Percentiles rank a stretch among this genome's conserved stretches.
Conservation (phyloP, 2,113 vertebrate genomes). For the Dermatemys mawii region DNA sequence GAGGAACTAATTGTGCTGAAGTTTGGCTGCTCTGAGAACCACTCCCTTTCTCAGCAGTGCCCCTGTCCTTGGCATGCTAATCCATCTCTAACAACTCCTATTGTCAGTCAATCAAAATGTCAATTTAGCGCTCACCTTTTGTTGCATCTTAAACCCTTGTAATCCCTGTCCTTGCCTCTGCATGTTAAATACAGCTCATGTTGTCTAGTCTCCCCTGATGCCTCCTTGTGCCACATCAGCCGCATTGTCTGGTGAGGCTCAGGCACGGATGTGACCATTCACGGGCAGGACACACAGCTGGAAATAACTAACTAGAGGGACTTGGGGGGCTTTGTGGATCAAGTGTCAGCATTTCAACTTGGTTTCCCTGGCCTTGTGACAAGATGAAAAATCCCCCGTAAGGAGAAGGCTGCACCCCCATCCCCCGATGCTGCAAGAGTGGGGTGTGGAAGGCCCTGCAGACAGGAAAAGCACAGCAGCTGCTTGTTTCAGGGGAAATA, state of each 20-base stretch:
- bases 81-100: conserved; percentile 69
- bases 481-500: background rate
- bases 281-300: background rate
- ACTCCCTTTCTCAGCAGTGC: background rate
- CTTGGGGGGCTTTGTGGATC: background rate
- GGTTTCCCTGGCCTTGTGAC: background rate
- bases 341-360: background rate
- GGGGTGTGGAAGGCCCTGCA: background rate
- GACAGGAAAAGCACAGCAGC: background rate
- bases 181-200: conserved; percentile 37
- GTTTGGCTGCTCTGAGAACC: conserved; percentile 19
- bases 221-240: background rate
- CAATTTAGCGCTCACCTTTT: conserved; percentile 72
- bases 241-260: background rate
- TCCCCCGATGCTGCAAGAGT: background rate
- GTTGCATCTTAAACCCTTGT: conserved; percentile 69
- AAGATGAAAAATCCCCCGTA: background rate
- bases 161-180: conserved; percentile 56
- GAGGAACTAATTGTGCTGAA: background rate
- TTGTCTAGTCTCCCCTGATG: background rate
- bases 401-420: background rate
- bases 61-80: conserved; percentile 49
- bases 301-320: background rate
- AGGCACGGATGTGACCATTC: background rate
- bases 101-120: conserved; percentile 68